These are phyloP conservation scores for Urocolius indicus DNA, from an alignment of 2,113 vertebrate species.

Conservation along the genomic window DNA sequence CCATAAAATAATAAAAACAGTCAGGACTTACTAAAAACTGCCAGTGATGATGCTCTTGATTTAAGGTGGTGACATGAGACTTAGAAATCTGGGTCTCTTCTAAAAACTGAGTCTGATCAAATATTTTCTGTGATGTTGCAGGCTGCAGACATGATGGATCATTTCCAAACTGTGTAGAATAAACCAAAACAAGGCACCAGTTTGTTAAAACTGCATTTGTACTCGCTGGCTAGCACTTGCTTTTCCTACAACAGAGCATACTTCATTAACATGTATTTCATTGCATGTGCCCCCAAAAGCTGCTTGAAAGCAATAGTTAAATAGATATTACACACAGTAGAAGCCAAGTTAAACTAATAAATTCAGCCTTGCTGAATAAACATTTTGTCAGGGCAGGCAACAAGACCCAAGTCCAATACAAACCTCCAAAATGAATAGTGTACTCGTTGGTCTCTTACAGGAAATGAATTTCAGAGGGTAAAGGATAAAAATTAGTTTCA, in stretches of 20 bases:
- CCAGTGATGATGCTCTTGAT: constrained; percentile 56
- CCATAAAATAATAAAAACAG: neutral
- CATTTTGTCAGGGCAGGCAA: neutral
- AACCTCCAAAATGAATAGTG: neutral
- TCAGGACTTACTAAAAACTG: constrained; percentile 76
- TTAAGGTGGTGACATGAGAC: constrained; percentile 64
- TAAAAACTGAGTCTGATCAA: constrained; percentile 64
- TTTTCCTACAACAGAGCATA: neutral
- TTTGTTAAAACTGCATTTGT: no score
- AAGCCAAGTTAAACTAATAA: neutral
- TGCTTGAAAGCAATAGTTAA: neutral
- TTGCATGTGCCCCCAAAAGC: neutral
- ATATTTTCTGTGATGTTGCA: constrained; percentile 24
- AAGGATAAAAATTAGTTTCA: neutral
- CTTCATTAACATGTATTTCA: neutral
- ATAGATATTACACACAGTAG: neutral
- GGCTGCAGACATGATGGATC: constrained; percentile 68
- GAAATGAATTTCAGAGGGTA: neutral
- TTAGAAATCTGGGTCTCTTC: constrained; percentile 53
- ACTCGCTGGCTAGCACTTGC: neutral
- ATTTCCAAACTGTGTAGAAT: constrained; percentile 79
- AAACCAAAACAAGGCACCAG: neutral
- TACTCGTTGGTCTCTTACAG: neutral
- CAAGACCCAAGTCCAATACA: neutral
- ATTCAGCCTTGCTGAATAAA: neutral